Evolutionary conservation across 2,113 vertebrate genomes (phyloP).

Genomic region (Oncorhynchus mykiss): DNA sequence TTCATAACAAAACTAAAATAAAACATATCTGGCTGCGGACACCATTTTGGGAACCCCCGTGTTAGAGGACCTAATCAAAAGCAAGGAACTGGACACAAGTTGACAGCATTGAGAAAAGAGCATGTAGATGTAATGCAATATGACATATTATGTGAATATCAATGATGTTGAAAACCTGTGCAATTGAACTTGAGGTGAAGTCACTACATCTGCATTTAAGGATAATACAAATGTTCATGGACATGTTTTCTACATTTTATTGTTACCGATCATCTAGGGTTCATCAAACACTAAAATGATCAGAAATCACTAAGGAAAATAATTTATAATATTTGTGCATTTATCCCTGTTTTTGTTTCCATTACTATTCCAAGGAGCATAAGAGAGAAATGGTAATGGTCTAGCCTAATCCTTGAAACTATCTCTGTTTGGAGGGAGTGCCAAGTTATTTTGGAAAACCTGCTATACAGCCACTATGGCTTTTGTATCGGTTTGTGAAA

Average conservation of each 20-base stretch:
- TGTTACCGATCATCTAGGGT: neutral
- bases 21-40: too few relatives aligned
- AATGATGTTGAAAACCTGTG: neutral
- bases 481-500: slow-evolving; percentile 37
- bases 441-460: slow-evolving; percentile 40
- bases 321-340: neutral
- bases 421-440: slow-evolving; percentile 24
- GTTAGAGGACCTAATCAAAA: too few relatives aligned
- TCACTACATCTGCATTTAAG: neutral
- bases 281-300: neutral
- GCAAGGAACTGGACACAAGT: too few relatives aligned
- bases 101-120: neutral
- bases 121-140: neutral
- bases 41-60: too few relatives aligned
- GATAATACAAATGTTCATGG: neutral
- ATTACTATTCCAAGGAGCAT: neutral
- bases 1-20: too few relatives aligned
- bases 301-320: neutral
- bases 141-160: neutral
- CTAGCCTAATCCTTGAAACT: neutral
- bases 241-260: neutral
- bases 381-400: neutral
- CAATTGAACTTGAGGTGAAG: neutral
- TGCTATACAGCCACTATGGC: slow-evolving; percentile 53
- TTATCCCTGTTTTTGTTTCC: neutral